Conservation (phyloP, 2,888 invertebrate species). For the Stomorhina lunata region DNA sequence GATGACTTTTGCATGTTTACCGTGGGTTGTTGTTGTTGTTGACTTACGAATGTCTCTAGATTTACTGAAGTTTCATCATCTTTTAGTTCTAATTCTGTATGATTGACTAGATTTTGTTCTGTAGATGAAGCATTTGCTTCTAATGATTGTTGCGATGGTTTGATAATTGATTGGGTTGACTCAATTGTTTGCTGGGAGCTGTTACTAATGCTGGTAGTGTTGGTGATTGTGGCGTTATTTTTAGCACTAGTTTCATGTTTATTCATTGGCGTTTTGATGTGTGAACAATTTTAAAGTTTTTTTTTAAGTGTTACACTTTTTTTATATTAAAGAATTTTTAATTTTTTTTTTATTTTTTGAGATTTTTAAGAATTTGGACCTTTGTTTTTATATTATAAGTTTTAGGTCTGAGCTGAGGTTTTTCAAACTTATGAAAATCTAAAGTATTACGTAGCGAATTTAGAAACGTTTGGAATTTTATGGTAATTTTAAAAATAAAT, state of each 20-base stretch:
- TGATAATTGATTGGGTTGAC: conserved; percentile 3
- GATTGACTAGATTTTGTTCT: conserved; percentile 28
- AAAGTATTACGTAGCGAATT: background rate
- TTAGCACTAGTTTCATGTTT: conserved; percentile 74
- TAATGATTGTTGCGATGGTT: conserved; percentile 49
- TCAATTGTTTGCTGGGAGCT: conserved; percentile 54
- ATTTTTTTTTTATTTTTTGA: background rate
- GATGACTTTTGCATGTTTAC: conserved; percentile 35
- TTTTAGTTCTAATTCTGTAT: conserved; percentile 32
- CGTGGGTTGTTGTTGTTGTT: background rate
- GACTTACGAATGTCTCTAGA: background rate
- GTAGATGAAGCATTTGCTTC: background rate
- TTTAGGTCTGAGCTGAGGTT: background rate
- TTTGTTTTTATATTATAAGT: background rate
- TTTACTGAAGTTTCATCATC: conserved; percentile 20
- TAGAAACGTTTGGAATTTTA: no score
- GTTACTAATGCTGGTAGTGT: conserved; percentile 54
- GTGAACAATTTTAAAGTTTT: background rate
- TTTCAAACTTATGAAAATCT: background rate
- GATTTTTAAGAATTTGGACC: background rate
- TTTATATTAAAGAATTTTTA: background rate
- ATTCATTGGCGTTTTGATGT: conserved; percentile 73
- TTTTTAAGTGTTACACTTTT: background rate
- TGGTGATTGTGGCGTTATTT: conserved; percentile 54
- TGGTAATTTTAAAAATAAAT: conserved; percentile 20